These are phyloP conservation scores for Isurus oxyrinchus DNA, from an alignment of 2,113 vertebrate genomes.

Conservation along the genomic window DNA sequence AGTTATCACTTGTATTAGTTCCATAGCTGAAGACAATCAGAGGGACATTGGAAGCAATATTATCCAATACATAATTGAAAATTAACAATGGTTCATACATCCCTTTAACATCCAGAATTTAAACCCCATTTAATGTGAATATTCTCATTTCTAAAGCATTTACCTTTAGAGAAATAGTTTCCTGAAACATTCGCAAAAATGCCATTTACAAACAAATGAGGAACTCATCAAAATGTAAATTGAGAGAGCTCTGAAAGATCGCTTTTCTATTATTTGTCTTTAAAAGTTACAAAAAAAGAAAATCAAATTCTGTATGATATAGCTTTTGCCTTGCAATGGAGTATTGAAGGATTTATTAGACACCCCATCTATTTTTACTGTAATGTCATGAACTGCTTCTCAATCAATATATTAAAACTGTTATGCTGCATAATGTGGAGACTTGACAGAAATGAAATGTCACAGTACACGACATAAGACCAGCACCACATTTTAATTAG, in stretches of 20 bases:
- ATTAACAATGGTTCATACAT: neutral
- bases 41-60: neutral
- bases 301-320: neutral
- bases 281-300: neutral
- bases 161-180: neutral
- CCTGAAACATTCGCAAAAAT: neutral
- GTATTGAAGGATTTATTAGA: neutral
- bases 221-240: neutral
- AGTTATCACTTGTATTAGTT: neutral
- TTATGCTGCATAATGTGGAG: constrained; percentile 30
- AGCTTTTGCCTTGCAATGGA: neutral
- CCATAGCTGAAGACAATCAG: neutral
- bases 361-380: constrained; percentile 11
- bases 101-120: neutral
- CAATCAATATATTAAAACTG: constrained; percentile 31
- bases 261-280: neutral
- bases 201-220: neutral
- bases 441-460: constrained; percentile 34
- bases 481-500: constrained; percentile 28
- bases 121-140: neutral
- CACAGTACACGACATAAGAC: constrained; percentile 27
- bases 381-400: constrained; percentile 31
- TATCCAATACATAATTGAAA: neutral
- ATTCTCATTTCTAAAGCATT: neutral
- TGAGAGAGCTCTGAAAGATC: neutral